Evolutionary conservation across 2,888 invertebrate species (phyloP), one percentile per base, ranked within the genome.

Genomic region (Ectemnius cavifrons): DNA sequence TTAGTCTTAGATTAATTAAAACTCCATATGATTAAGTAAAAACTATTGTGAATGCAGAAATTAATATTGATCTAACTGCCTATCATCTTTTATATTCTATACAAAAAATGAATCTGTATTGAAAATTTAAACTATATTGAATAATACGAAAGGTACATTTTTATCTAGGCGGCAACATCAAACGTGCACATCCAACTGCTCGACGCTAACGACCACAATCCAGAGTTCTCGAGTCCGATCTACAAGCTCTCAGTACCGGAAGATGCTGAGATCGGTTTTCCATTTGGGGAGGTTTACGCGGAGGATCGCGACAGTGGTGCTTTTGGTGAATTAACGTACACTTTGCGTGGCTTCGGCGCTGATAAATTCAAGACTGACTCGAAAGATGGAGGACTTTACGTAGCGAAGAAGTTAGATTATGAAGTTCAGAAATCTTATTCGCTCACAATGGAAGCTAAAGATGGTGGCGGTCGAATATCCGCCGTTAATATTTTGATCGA

Each of bases 201-300:
- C 45, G 97, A 97, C 89, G 94, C 95, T 63, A 97, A 97, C 85
- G 97, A 97, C 83, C 97, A 97, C 84, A 91, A 94, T 0, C 97
- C 97, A 0, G 89, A 93, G 49, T 96, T 96, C 85, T 92, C 93
- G 8, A 91, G 93, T 72, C 88, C 92, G 0, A 92, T 93, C 16
- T 96, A 95, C 85, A 93, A 94, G 68, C 93, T 96, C 56, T 92
- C 93, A 57, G 93, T 95, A 0, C 90, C 92, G 1, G 96, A 96
- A 90, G 94, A 95, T 88, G 92, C 94, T 0, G 91, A 92, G 0
- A 91, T 93, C 0, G 94, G 94, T 0, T 92, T 93, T 0, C 92
- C 93, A 84, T 93, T 96, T 37, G 94, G 94, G 0, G 92, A 94
- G 63, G 92, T 96, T 0, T 91, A 91, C 69, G 96, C 97, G 0